phyloP scores from a whole-genome alignment of 1,140 invertebrate species.

The Anadara kagoshimensis region DNA sequence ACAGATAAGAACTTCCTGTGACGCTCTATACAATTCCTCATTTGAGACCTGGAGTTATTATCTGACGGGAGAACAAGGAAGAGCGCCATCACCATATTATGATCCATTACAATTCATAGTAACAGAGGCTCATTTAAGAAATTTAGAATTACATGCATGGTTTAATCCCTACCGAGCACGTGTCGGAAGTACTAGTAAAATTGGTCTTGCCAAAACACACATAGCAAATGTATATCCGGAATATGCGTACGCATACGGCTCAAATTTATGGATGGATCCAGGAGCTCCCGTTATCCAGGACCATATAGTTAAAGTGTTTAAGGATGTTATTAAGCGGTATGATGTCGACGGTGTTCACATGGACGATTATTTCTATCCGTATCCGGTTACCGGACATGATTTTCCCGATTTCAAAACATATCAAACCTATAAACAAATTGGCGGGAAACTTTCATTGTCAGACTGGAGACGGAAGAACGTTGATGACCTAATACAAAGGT shows the following conservation, averaged over 20 bases:
- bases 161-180: conserved; percentile 67
- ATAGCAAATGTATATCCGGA: conserved; percentile 58
- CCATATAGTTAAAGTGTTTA: conserved; percentile 49
- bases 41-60: conserved; percentile 69
- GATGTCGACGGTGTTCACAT: conserved; percentile 70
- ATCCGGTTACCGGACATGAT: conserved; percentile 53
- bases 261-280: conserved; percentile 69
- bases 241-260: conserved; percentile 60
- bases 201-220: conserved; percentile 60
- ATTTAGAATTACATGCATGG: conserved; percentile 70
- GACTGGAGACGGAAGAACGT: conserved; percentile 69
- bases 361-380: conserved; percentile 73
- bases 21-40: conserved; percentile 65
- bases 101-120: conserved; percentile 65
- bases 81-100: conserved; percentile 57
- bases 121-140: conserved; percentile 53
- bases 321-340: conserved; percentile 65
- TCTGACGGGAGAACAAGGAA: conserved; percentile 66
- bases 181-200: conserved; percentile 39
- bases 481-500: conserved; percentile 52
- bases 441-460: conserved; percentile 52
- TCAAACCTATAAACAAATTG: conserved; percentile 47
- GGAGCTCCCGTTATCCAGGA: conserved; percentile 55
- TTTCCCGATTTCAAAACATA: conserved; percentile 66
- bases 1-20: conserved; percentile 59